Percentiles rank a stretch among this genome's conserved stretches.
Conservation (phyloP, 2,113 vertebrate species). For the Ptilonorhynchus violaceus region DNA sequence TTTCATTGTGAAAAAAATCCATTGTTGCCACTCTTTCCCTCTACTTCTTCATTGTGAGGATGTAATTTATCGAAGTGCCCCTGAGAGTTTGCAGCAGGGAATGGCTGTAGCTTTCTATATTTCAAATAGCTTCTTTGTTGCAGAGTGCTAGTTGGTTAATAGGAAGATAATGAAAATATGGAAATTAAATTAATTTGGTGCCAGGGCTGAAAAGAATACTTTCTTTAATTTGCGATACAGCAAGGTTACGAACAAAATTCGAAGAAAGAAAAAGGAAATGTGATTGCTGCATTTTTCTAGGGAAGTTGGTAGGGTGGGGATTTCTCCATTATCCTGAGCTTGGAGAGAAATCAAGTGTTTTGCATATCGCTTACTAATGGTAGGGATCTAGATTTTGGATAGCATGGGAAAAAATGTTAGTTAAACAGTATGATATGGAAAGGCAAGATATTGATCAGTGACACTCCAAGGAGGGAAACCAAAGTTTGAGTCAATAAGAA, state of each 20-base stretch:
- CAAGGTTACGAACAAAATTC: neutral
- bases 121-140: slow-evolving; percentile 62
- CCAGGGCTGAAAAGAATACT: neutral
- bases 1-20: slow-evolving; percentile 9
- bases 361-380: neutral
- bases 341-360: neutral
- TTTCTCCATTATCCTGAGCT: neutral
- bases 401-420: neutral
- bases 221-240: neutral
- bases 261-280: neutral
- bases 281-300: neutral
- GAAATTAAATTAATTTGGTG: slow-evolving; percentile 55
- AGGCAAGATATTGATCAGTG: neutral
- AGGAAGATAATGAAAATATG: slow-evolving; percentile 70
- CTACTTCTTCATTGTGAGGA: slow-evolving; percentile 47
- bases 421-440: neutral
- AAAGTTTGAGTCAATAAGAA: neutral
- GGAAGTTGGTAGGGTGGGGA: neutral
- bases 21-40: slow-evolving; percentile 4
- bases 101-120: neutral
- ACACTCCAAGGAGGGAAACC: neutral
- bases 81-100: slow-evolving; percentile 22
- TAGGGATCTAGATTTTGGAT: neutral
- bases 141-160: slow-evolving; percentile 50
- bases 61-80: slow-evolving; percentile 41